Evolutionary conservation across 2,888 invertebrate species (phyloP).

Genomic region (Tryphoninae sp.): DNA sequence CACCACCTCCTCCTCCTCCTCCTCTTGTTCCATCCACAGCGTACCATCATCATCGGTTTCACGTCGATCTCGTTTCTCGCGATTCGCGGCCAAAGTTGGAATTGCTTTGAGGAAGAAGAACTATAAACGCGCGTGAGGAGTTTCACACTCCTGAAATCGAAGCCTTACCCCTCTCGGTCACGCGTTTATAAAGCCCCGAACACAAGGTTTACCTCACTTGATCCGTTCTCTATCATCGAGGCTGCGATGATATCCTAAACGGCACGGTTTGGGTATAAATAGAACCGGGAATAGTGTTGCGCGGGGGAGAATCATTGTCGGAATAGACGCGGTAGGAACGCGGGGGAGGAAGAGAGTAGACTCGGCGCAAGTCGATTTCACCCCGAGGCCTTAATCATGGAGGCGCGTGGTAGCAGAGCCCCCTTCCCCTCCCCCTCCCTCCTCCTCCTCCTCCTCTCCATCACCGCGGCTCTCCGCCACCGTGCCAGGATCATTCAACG

Average conservation of each 20-base stretch:
- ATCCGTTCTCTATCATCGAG: conserved; percentile 17
- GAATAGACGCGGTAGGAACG: conserved; percentile 16
- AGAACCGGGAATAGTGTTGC: conserved; percentile 4
- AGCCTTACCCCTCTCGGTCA: conserved; percentile 34
- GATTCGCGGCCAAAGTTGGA: conserved; percentile 76
- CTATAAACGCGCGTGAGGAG: conserved; percentile 15
- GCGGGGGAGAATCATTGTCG: not conserved
- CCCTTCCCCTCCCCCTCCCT: conserved; percentile 9
- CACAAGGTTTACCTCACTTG: conserved; percentile 16
- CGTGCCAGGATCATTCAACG: conserved; percentile 54
- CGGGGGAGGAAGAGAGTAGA: conserved; percentile 6
- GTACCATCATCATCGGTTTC: conserved; percentile 44
- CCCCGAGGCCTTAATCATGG: conserved; percentile 56
- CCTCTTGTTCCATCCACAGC: conserved; percentile 1
- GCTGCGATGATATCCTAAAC: conserved; percentile 57
- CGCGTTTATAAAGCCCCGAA: conserved; percentile 27
- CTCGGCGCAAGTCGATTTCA: conserved; percentile 48
- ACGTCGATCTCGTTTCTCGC: conserved; percentile 54
- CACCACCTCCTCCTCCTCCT: conserved; percentile 9
- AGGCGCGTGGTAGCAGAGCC: conserved; percentile 50
- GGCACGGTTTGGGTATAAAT: conserved; percentile 1
- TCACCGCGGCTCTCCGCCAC: not conserved
- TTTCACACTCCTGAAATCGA: conserved; percentile 46
- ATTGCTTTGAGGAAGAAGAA: conserved; percentile 74
- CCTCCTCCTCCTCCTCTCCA: not conserved